Conservation (phyloP, 2,888 invertebrate species). For the Isoperla grammatica region DNA sequence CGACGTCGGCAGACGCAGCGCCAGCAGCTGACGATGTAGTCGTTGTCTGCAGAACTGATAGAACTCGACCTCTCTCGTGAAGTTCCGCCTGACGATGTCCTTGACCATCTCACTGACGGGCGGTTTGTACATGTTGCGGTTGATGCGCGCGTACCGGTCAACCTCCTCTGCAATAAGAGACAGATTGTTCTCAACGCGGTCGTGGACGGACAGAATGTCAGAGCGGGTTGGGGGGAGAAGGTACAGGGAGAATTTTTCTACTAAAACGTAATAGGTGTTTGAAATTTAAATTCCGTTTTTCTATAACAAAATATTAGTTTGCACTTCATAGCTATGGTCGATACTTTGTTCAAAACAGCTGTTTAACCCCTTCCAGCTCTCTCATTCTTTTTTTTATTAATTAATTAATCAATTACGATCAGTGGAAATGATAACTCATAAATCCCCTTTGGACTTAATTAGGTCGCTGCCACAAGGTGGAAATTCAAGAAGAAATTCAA, state of each 20-base stretch:
- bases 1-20: constrained; percentile 54
- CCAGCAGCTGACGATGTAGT: constrained; percentile 71
- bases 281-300: too few relatives aligned
- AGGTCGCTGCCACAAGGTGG: not conserved
- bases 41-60: constrained; percentile 86
- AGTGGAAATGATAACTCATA: too few relatives aligned
- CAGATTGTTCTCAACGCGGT: not conserved
- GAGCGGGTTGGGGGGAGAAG: too few relatives aligned
- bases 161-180: constrained; percentile 58
- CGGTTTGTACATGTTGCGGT: constrained; percentile 81
- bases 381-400: too few relatives aligned
- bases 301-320: too few relatives aligned
- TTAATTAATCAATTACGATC: too few relatives aligned
- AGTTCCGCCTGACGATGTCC: constrained; percentile 76
- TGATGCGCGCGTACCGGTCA: constrained; percentile 70
- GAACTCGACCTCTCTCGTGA: constrained; percentile 85
- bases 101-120: constrained; percentile 81
- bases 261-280: too few relatives aligned
- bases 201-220: too few relatives aligned
- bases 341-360: too few relatives aligned
- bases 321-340: too few relatives aligned
- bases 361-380: too few relatives aligned
- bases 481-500: not conserved
- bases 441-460: not conserved
- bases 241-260: too few relatives aligned